Conservation (phyloP, 2,113 vertebrate genomes). For the Ceyx margarethae region DNA sequence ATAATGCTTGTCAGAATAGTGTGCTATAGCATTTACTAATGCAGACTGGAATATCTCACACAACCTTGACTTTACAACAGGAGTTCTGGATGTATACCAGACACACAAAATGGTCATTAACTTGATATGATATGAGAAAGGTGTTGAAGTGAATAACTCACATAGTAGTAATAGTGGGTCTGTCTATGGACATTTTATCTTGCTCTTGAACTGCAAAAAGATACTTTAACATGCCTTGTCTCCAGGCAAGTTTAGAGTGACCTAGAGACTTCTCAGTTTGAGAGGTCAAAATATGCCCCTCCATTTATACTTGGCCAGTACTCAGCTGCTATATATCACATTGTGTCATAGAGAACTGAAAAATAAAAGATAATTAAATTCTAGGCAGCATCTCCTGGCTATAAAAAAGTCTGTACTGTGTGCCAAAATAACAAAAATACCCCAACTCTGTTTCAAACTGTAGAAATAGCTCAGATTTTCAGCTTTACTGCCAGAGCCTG, state of each 20-base stretch:
- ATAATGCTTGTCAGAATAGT: slow-evolving; percentile 1
- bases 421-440: slow-evolving; percentile 8
- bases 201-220: background rate
- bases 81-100: slow-evolving; percentile 52
- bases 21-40: background rate
- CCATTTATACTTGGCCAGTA: background rate
- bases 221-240: background rate
- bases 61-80: slow-evolving; percentile 20
- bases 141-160: slow-evolving; percentile 60
- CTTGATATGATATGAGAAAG: slow-evolving; percentile 51
- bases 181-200: slow-evolving; percentile 33
- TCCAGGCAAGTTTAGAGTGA: slow-evolving; percentile 2
- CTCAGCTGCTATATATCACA: background rate
- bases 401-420: background rate
- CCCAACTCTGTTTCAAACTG: background rate
- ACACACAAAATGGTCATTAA: slow-evolving; percentile 35
- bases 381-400: background rate
- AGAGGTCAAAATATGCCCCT: background rate
- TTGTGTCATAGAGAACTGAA: background rate
- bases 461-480: slow-evolving; percentile 19
- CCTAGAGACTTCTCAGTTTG: slow-evolving; percentile 2
- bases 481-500: background rate
- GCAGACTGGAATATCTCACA: background rate
- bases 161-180: slow-evolving; percentile 7
- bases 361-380: slow-evolving; percentile 19